Percentiles rank a stretch among this genome's conserved stretches.
Evolutionary conservation across 2,888 invertebrate species (phyloP).

Genomic region (Drosophila dives): DNA sequence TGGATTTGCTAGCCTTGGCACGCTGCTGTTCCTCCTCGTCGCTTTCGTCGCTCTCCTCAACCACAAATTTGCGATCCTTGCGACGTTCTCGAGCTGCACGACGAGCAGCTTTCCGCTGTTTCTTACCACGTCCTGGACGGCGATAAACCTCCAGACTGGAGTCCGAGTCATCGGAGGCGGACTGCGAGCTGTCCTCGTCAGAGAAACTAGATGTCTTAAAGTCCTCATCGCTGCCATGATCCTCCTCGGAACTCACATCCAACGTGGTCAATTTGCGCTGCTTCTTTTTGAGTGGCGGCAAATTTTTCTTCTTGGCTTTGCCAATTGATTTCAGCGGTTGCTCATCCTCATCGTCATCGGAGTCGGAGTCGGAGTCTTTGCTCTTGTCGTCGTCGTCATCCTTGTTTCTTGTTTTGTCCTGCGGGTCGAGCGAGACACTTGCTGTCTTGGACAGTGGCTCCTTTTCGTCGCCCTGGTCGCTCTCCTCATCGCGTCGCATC

Average conservation of each 20-base stretch:
- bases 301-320: constrained; percentile 63
- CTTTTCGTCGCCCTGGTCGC: constrained; percentile 65
- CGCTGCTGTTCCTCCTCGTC: constrained; percentile 85
- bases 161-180: constrained; percentile 87
- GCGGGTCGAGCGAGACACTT: neutral
- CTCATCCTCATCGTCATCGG: constrained; percentile 84
- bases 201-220: constrained; percentile 90
- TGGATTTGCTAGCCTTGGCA: constrained; percentile 83
- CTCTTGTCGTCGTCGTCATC: constrained; percentile 57
- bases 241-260: constrained; percentile 91
- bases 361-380: constrained; percentile 84
- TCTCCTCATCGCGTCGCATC: constrained; percentile 66
- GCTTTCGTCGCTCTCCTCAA: constrained; percentile 86
- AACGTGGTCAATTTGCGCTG: constrained; percentile 91
- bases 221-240: constrained; percentile 95
- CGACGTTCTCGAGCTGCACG: constrained; percentile 85
- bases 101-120: constrained; percentile 85
- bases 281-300: constrained; percentile 86
- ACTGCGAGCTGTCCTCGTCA: constrained; percentile 85
- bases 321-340: constrained; percentile 70
- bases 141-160: constrained; percentile 85
- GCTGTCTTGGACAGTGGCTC: constrained; percentile 47
- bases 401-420: constrained; percentile 48
- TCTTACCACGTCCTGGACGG: constrained; percentile 85
- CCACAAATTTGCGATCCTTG: constrained; percentile 84